phyloP scores from a whole-genome alignment of 2,113 vertebrate genomes.

The Callocephalon fimbriatum region DNA sequence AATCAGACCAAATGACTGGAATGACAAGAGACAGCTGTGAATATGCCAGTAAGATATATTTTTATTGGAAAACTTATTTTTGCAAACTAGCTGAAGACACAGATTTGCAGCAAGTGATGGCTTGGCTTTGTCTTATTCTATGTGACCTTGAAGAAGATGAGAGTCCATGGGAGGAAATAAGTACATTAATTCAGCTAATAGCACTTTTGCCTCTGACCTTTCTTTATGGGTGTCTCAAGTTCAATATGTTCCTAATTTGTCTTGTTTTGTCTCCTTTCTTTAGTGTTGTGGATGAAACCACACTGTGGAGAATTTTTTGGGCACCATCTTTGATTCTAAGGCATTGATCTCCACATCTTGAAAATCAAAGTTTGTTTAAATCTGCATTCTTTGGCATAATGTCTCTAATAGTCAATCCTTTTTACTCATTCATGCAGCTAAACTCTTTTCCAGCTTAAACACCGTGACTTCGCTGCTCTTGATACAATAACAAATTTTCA shows the following conservation, averaged over 20 bases:
- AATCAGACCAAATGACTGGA: not conserved
- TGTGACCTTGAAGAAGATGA: not conserved
- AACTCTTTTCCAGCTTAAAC: not conserved
- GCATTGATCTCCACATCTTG: not conserved
- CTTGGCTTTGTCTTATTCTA: not conserved
- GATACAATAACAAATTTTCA: not conserved
- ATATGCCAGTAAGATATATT: not conserved
- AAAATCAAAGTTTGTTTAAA: not conserved
- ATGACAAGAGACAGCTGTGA: not conserved
- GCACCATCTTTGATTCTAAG: not conserved
- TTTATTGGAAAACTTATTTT: not conserved
- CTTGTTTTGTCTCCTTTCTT: not conserved
- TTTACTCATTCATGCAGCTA: not conserved
- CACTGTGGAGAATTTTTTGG: not conserved
- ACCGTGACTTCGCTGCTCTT: not conserved
- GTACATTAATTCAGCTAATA: not conserved
- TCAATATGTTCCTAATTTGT: not conserved
- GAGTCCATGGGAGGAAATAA: not conserved
- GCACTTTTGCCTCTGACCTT: not conserved
- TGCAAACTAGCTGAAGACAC: not conserved
- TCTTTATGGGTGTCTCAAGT: not conserved
- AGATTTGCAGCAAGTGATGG: not conserved
- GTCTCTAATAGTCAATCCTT: not conserved
- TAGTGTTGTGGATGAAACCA: not conserved
- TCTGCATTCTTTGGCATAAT: not conserved